Evolutionary conservation across 1,140 invertebrate genomes (phyloP).

Genomic region (Probaryconus sp.): DNA sequence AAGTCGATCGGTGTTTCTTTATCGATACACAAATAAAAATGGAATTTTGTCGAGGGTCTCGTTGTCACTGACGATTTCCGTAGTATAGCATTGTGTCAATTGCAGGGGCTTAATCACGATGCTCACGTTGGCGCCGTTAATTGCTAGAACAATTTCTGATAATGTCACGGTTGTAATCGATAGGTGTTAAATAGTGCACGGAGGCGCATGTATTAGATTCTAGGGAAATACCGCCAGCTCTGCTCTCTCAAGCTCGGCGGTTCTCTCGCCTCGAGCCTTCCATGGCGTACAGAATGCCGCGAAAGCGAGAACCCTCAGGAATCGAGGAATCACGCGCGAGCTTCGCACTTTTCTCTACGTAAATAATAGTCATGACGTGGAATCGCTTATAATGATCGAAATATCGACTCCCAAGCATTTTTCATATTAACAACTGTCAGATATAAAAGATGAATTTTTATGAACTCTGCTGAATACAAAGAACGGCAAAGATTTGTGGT

Average conservation of each 20-base stretch:
- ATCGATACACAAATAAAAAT: conserved; percentile 2
- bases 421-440: not conserved
- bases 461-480: too few species aligned
- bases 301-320: conserved; percentile 8
- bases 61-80: conserved; percentile 56
- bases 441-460: not conserved
- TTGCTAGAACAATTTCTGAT: conserved; percentile 62
- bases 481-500: too few species aligned
- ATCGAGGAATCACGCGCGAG: conserved; percentile 27
- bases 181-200: conserved; percentile 53
- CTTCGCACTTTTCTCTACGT: conserved; percentile 22
- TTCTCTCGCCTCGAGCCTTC: conserved; percentile 32
- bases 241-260: conserved; percentile 12
- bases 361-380: conserved; percentile 27
- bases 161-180: conserved; percentile 54
- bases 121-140: conserved; percentile 41
- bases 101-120: conserved; percentile 31
- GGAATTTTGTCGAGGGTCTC: conserved; percentile 26
- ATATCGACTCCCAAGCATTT: conserved; percentile 1
- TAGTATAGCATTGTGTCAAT: conserved; percentile 42
- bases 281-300: conserved; percentile 10
- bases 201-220: conserved; percentile 43
- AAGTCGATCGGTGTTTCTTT: not conserved
- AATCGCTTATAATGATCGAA: conserved; percentile 13
- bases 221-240: conserved; percentile 36